These are phyloP conservation scores for Hyles vespertilio DNA, from an alignment of 1,140 invertebrate genomes.

Conservation along the genomic window DNA sequence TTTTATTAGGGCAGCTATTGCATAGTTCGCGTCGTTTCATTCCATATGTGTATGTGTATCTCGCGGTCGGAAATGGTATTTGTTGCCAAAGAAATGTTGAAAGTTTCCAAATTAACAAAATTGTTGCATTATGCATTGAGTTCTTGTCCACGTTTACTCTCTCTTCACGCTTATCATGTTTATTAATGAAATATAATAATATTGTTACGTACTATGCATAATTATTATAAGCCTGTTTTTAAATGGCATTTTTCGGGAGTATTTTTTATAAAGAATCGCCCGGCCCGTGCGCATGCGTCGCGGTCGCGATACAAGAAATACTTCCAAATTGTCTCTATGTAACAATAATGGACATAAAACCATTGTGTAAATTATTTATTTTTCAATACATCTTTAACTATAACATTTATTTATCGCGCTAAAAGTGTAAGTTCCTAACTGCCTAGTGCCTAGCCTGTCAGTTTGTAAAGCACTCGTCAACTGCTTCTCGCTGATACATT, in stretches of 20 bases:
- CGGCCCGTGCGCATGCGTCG: slow-evolving; percentile 10
- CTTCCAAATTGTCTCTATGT: slow-evolving; percentile 46
- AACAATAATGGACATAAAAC: slow-evolving; percentile 48
- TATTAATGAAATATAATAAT: slow-evolving; percentile 48
- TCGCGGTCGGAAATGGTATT: slow-evolving; percentile 43
- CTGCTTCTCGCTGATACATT: slow-evolving; percentile 31
- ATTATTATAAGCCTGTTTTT: slow-evolving; percentile 50
- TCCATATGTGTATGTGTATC: slow-evolving; percentile 38
- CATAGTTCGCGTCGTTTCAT: slow-evolving; percentile 53
- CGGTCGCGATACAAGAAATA: slow-evolving; percentile 41
- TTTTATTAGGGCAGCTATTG: slow-evolving; percentile 64
- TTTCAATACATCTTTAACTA: slow-evolving; percentile 40
- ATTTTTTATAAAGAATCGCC: slow-evolving; percentile 46
- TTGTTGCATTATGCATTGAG: slow-evolving; percentile 39
- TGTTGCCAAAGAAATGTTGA: slow-evolving; percentile 68
- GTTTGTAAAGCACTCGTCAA: slow-evolving; percentile 43
- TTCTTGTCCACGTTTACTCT: slow-evolving; percentile 26
- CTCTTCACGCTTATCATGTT: slow-evolving; percentile 47
- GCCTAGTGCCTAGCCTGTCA: slow-evolving; percentile 55
- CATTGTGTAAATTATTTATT: slow-evolving; percentile 68
- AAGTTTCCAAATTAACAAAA: slow-evolving; percentile 38
- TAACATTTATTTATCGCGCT: slow-evolving; percentile 62
- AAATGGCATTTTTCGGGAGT: slow-evolving; percentile 54
- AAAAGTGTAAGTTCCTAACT: slow-evolving; percentile 72
- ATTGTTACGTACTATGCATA: slow-evolving; percentile 59